Percentiles rank a stretch among this genome's conserved stretches.
These are phyloP conservation scores for Blomia tropicalis DNA, from an alignment of 2,888 invertebrate genomes.

Conservation along the genomic window DNA sequence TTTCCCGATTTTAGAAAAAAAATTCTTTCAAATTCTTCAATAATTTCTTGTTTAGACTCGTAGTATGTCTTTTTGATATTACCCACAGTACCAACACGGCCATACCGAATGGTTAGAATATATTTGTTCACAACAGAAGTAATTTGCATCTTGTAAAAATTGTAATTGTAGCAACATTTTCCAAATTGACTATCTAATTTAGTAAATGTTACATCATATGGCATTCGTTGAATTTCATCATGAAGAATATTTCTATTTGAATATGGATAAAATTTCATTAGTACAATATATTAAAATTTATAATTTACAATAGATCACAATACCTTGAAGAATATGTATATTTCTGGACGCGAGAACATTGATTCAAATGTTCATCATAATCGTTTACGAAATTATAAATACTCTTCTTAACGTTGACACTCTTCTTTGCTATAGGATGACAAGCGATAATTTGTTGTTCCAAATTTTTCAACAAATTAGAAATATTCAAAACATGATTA, in stretches of 20 bases:
- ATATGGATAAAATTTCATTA: slow-evolving; percentile 26
- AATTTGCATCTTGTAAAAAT: slow-evolving; percentile 43
- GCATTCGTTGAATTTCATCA: slow-evolving; percentile 34
- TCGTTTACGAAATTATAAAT: background rate
- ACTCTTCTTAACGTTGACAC: background rate
- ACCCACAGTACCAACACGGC: slow-evolving; percentile 40
- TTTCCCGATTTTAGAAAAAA: slow-evolving; percentile 42
- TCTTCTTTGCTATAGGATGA: background rate
- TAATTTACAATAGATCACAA: background rate
- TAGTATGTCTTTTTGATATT: slow-evolving; percentile 41
- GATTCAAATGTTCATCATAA: background rate
- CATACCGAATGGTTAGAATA: slow-evolving; percentile 43
- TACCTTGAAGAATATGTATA: background rate
- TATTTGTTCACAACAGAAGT: slow-evolving; percentile 36
- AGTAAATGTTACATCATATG: slow-evolving; percentile 39
- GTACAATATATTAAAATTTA: background rate
- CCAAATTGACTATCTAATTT: slow-evolving; percentile 39
- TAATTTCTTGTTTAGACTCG: slow-evolving; percentile 36
- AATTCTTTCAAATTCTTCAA: slow-evolving; percentile 41
- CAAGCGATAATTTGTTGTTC: background rate
- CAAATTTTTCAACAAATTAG: background rate
- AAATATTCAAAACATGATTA: slow-evolving; percentile 2
- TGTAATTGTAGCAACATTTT: slow-evolving; percentile 40
- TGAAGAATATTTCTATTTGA: slow-evolving; percentile 36
- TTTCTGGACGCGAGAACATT: background rate